These are phyloP conservation scores for Fundulus diaphanus DNA, from an alignment of 2,797 vertebrate species.

Conservation along the genomic window DNA sequence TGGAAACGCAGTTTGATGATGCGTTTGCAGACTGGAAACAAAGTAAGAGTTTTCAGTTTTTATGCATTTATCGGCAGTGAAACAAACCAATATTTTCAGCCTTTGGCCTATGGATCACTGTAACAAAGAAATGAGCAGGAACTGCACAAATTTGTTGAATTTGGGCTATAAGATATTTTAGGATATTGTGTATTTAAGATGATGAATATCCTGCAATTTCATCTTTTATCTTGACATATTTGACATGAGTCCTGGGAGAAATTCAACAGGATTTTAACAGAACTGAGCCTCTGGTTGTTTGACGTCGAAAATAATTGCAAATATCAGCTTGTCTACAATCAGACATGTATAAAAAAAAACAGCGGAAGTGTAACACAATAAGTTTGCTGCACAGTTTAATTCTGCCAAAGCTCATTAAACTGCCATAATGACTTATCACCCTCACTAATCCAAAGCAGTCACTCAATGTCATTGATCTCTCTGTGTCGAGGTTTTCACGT, in stretches of 20 bases:
- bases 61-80: background rate
- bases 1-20: background rate
- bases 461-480: conserved; percentile 8
- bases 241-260: background rate
- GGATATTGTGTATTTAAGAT: background rate
- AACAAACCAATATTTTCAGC: background rate
- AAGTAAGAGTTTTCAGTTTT: background rate
- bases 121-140: too few relatives aligned
- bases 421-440: background rate
- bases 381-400: background rate
- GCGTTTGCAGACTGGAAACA: background rate
- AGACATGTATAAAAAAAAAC: background rate
- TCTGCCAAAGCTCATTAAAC: conserved; percentile 9
- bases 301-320: background rate
- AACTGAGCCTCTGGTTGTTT: background rate
- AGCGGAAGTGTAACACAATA: background rate
- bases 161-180: too few relatives aligned
- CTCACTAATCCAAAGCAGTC: background rate
- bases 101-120: background rate
- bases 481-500: background rate
- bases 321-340: background rate
- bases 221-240: background rate
- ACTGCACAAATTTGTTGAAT: too few relatives aligned
- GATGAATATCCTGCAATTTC: background rate
- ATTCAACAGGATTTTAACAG: background rate